These are phyloP conservation scores for Calephelis perditalis DNA, from an alignment of 2,888 invertebrate species.

Conservation along the genomic window DNA sequence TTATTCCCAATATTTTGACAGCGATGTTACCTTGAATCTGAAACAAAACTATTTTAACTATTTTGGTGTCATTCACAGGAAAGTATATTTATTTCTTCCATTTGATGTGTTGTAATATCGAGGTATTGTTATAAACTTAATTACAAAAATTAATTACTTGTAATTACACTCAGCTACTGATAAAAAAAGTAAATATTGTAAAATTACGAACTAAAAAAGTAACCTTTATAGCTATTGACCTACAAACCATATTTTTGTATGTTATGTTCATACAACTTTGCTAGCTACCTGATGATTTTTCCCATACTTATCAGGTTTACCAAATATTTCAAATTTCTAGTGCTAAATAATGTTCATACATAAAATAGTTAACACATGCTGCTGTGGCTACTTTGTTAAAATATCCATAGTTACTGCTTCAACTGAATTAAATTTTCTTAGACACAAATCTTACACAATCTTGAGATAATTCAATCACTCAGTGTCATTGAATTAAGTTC, in stretches of 20 bases:
- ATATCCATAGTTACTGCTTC: too few relatives aligned
- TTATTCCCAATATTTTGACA: slow-evolving; percentile 38
- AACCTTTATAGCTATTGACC: neutral
- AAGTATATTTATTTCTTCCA: neutral
- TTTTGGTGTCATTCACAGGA: slow-evolving; percentile 3
- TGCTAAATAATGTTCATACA: too few relatives aligned
- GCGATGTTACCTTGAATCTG: slow-evolving; percentile 17
- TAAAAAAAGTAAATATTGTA: neutral
- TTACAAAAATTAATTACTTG: neutral
- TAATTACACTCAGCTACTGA: neutral
- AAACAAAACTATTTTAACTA: slow-evolving; percentile 9
- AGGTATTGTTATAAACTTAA: neutral
- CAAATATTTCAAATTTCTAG: too few relatives aligned
- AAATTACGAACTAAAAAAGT: neutral
- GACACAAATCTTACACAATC: too few relatives aligned
- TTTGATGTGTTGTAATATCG: neutral
- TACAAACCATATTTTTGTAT: neutral
- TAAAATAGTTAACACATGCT: too few relatives aligned
- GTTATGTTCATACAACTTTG: too few relatives aligned
- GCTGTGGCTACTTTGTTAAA: too few relatives aligned
- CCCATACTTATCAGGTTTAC: too few relatives aligned
- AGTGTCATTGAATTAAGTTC: too few relatives aligned
- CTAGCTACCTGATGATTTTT: too few relatives aligned
- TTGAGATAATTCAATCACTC: too few relatives aligned
- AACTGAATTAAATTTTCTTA: too few relatives aligned